Percentiles rank a stretch among this genome's conserved stretches.
Conservation (phyloP, 1,140 invertebrate species). For the Schlechtendalia chinensis region DNA sequence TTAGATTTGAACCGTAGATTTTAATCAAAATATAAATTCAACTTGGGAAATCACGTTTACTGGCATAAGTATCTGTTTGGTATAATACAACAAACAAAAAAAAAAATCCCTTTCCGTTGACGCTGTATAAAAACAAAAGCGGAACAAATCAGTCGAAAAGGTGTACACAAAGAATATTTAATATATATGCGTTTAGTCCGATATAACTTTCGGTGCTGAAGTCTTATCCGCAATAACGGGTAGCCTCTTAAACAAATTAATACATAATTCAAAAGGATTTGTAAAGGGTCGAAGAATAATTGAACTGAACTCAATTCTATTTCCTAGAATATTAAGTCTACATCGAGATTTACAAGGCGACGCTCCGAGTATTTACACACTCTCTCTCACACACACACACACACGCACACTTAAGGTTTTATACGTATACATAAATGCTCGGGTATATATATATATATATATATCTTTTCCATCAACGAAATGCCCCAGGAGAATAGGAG, state of each 20-base stretch:
- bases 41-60: constrained; percentile 26
- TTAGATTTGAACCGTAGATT: constrained; percentile 11
- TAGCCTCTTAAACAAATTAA: constrained; percentile 41
- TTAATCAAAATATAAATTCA: constrained; percentile 36
- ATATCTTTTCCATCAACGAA: not conserved
- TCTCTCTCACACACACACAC: too few species aligned
- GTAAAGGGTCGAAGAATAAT: constrained; percentile 38
- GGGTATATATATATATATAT: constrained; percentile 13
- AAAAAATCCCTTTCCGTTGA: not conserved
- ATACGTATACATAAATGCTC: constrained; percentile 1
- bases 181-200: not conserved
- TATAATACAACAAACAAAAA: not conserved
- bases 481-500: not conserved
- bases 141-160: not conserved
- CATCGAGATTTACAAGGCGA: constrained; percentile 16
- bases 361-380: not conserved
- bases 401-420: not conserved
- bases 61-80: not conserved
- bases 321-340: constrained; percentile 17
- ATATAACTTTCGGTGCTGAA: not conserved
- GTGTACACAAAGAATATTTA: not conserved
- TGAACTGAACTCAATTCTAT: constrained; percentile 24
- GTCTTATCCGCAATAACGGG: constrained; percentile 8
- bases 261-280: constrained; percentile 45
- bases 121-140: not conserved